Base-by-base conservation (phyloP, 2,113 vertebrate genomes). In the Grammomys dolichurus region DNA sequence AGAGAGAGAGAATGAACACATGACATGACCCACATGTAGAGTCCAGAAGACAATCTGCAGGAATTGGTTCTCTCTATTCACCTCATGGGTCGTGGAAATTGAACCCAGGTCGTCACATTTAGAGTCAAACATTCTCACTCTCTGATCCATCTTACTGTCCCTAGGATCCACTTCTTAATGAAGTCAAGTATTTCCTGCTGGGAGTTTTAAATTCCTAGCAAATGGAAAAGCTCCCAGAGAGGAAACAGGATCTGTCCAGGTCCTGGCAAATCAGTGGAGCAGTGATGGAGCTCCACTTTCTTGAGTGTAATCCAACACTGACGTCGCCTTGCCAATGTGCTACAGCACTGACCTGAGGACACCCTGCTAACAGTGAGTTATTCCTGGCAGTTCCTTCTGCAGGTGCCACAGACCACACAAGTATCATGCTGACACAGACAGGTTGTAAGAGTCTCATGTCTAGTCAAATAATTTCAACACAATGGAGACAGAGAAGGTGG, bases 111-210 rank as follows among this genome's bases (percentile, higher is more conserved):
- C 19, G 17, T 67, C 63, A 69, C 63, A 12, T 7, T 87, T 87
- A 46, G 63, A 67, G 84, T 60, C 40, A 43, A 46, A 63, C 40
- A 86, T 43, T 33, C 8, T 67, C 20, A 46, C 82, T 26, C 1
- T 33, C n/a, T 46, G 40, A 33, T 40, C 60, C 22, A 43, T 43
- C 26, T 65, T 46, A 43, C n/a, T 28, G 40, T 31, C 4, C 26
- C 60, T 46, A 46, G 58, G 60, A 67, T 6, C 5, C 7, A 92
- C 19, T 95, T 95, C 56, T 85, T 95, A 89, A 92, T 51, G 56
- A 90, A 89, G 48, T 40, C 26, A 76, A 94, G 67, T 28, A 63
- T 81, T 75, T 88, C 76, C 24, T 91, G 73, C 72, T 78, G 72
- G 76, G 40, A 92, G 87, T 36, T 80, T 73, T 60, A 28, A 69